phyloP scores from a whole-genome alignment of 2,797 vertebrate species.

The Esox masquinongy region DNA sequence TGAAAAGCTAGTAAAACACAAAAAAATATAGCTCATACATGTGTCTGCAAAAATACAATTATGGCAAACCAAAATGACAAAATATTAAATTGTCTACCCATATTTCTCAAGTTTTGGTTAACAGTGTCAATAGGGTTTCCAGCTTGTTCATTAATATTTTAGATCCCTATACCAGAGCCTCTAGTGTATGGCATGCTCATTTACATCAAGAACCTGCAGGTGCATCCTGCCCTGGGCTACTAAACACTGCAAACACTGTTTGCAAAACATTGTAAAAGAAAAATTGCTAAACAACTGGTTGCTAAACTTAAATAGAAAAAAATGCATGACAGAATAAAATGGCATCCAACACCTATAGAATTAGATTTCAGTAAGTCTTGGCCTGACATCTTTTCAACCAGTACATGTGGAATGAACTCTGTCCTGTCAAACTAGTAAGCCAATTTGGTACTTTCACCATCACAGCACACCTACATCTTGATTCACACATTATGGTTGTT shows the following conservation, averaged over 20 bases:
- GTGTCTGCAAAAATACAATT: background rate
- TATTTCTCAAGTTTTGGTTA: background rate
- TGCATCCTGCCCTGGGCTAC: background rate
- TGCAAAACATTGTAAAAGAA: no score
- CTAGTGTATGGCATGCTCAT: background rate
- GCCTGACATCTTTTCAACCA: background rate
- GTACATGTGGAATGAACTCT: conserved; percentile 39
- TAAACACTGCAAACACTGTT: no score
- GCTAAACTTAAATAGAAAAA: background rate
- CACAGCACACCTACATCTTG: conserved; percentile 3
- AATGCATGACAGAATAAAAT: background rate
- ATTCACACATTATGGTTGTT: conserved; percentile 29
- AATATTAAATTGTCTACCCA: background rate
- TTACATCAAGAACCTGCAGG: background rate
- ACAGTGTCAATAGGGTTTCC: no score
- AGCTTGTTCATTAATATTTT: background rate
- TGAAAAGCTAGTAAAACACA: background rate
- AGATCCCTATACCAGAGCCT: background rate
- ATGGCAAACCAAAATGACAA: background rate
- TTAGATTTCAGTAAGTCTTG: background rate
- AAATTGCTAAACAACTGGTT: background rate
- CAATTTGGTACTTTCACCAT: conserved; percentile 31
- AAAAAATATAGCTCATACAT: no score
- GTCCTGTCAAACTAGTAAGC: conserved; percentile 49
- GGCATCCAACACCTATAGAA: background rate